Evolutionary conservation across 1,140 invertebrate species (phyloP).

Genomic region (Cherax quadricarinatus): DNA sequence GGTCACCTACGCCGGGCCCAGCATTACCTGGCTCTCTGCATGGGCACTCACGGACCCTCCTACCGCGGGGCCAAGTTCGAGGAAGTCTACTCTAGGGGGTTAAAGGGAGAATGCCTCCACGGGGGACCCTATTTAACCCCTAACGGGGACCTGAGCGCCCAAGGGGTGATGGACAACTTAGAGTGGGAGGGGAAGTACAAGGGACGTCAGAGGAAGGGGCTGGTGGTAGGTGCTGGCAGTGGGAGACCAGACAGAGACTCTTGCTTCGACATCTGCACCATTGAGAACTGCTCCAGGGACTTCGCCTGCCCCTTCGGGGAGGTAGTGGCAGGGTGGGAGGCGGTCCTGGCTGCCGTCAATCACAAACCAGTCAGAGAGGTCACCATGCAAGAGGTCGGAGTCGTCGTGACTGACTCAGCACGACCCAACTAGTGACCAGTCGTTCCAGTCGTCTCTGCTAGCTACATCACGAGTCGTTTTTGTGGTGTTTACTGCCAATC

Average conservation of each 20-base stretch:
- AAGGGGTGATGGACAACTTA: conserved; percentile 35
- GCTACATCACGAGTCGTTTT: too few relatives aligned
- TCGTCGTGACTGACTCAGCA: conserved; percentile 34
- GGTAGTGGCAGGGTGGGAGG: conserved; percentile 44
- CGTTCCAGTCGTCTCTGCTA: too few relatives aligned
- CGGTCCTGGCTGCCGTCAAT: conserved; percentile 3
- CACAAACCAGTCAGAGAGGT: conserved; percentile 45
- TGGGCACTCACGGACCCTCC: conserved; percentile 54
- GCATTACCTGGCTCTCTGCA: conserved; percentile 59
- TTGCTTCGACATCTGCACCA: conserved; percentile 63
- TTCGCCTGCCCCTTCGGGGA: conserved; percentile 65
- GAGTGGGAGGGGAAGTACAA: conserved; percentile 60
- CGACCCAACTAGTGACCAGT: not conserved
- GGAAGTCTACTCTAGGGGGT: conserved; percentile 52
- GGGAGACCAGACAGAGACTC: conserved; percentile 41
- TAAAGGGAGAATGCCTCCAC: conserved; percentile 55
- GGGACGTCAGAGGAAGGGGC: conserved; percentile 3
- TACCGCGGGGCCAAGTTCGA: conserved; percentile 51
- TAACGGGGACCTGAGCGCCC: conserved; percentile 24
- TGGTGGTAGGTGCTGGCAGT: conserved; percentile 56
- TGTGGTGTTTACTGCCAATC: too few relatives aligned
- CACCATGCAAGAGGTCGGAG: conserved; percentile 50
- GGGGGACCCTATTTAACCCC: conserved; percentile 36
- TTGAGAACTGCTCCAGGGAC: conserved; percentile 21
- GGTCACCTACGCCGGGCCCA: conserved; percentile 55